Percentiles rank a stretch among this genome's conserved stretches.
Evolutionary conservation across 2,113 vertebrate genomes (phyloP).

Genomic region (Capra hircus): DNA sequence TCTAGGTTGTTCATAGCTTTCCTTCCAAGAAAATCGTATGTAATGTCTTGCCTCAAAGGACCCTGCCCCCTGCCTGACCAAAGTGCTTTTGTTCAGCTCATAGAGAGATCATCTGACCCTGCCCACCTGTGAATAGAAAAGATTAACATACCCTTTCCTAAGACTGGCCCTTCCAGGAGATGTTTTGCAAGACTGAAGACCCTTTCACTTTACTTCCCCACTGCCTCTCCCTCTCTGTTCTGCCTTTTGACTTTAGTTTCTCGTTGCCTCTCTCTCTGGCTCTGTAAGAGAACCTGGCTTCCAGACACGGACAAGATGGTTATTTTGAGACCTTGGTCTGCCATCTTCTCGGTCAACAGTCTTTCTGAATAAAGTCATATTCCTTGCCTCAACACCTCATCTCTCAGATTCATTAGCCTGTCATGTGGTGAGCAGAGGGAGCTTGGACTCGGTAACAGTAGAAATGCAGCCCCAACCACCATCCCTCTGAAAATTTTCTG

Average conservation of each 20-base stretch:
- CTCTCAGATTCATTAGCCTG: not conserved
- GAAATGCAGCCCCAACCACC: not conserved
- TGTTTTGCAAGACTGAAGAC: not conserved
- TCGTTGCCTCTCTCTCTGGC: not conserved
- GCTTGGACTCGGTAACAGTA: not conserved
- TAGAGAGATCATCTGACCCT: not conserved
- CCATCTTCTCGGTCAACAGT: not conserved
- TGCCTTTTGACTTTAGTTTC: not conserved
- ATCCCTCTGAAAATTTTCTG: not conserved
- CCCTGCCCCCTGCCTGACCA: not conserved
- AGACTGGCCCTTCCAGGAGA: not conserved
- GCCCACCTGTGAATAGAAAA: not conserved
- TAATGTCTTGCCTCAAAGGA: not conserved
- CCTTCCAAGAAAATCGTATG: not conserved
- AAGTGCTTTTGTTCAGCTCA: not conserved
- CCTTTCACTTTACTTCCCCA: not conserved
- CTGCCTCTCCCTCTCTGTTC: not conserved
- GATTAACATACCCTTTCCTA: not conserved
- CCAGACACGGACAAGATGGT: not conserved
- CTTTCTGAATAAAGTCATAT: not conserved
- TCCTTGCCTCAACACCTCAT: not conserved
- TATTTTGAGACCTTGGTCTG: not conserved
- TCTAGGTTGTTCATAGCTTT: not conserved
- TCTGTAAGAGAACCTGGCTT: not conserved
- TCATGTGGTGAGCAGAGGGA: not conserved